These are phyloP conservation scores for Phocoena sinus DNA, from an alignment of 2,113 vertebrate genomes.

Conservation along the genomic window DNA sequence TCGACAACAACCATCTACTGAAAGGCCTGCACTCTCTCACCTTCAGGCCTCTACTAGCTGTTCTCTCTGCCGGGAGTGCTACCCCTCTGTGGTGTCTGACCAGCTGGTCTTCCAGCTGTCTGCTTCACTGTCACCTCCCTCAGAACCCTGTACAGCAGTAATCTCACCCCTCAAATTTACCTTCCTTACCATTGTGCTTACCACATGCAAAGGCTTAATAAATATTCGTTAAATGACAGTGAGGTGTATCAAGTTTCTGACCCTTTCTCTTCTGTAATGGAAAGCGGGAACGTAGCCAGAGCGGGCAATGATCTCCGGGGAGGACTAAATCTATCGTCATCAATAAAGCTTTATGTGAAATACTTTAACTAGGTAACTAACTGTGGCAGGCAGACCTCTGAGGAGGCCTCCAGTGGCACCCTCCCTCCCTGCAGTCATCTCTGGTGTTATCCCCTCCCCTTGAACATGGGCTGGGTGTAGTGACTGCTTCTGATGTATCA, in stretches of 20 bases:
- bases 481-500: background rate
- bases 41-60: background rate
- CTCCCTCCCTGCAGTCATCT: background rate
- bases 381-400: background rate
- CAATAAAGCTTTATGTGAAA: background rate
- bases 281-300: constrained; percentile 4
- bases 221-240: constrained; percentile 11
- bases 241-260: background rate
- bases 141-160: background rate
- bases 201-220: background rate
- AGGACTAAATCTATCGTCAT: background rate
- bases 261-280: background rate
- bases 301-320: background rate
- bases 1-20: background rate
- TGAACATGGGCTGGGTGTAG: background rate
- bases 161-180: background rate
- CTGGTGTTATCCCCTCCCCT: background rate
- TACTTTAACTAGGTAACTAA: background rate
- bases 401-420: background rate
- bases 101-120: background rate
- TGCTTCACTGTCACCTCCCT: background rate
- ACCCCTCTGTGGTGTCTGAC: rapidly evolving
- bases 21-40: background rate
- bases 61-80: background rate
- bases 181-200: background rate